phyloP scores from a whole-genome alignment of 2,113 vertebrate genomes.

The Oncorhynchus masou region DNA sequence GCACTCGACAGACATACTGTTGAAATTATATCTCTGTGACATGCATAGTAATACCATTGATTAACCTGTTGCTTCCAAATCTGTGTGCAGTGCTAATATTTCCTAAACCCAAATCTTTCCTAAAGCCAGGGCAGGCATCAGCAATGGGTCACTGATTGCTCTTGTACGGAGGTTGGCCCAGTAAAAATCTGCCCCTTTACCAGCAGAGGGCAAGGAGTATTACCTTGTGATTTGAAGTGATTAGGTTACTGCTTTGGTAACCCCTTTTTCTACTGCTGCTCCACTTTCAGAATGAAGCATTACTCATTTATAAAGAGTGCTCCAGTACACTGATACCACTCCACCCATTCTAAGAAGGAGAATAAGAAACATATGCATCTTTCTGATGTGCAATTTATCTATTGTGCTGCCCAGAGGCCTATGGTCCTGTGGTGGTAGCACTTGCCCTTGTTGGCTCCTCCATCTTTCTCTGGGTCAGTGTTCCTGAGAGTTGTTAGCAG shows the following conservation, averaged over 20 bases:
- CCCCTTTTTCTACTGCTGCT: conserved; percentile 22
- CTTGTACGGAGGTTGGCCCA: not conserved
- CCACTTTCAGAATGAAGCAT: conserved; percentile 36
- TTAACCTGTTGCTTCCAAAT: conserved; percentile 19
- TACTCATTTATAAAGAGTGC: conserved; percentile 47
- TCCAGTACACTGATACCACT: conserved; percentile 50
- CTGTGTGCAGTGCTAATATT: conserved; percentile 16
- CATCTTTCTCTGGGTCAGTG: conserved; percentile 29
- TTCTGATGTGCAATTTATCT: conserved; percentile 61
- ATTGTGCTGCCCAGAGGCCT: conserved; percentile 53
- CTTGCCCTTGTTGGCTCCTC: conserved; percentile 30
- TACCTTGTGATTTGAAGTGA: conserved; percentile 23
- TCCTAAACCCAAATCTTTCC: not conserved
- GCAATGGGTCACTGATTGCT: conserved; percentile 31
- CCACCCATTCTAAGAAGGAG: conserved; percentile 40
- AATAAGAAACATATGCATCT: conserved; percentile 66
- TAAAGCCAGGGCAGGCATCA: conserved; percentile 20
- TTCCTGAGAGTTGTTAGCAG: conserved; percentile 37
- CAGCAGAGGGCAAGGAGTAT: conserved; percentile 36
- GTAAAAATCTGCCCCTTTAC: conserved; percentile 14
- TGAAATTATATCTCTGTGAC: not conserved
- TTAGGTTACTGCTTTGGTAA: conserved; percentile 52
- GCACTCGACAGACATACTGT: conserved; percentile 15
- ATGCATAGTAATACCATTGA: conserved; percentile 5
- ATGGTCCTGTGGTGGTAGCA: conserved; percentile 28